A percentile compares a stretch with the other conserved stretches of the same genome.
Conservation (phyloP, 2,113 vertebrate genomes). For the Callipepla squamata region DNA sequence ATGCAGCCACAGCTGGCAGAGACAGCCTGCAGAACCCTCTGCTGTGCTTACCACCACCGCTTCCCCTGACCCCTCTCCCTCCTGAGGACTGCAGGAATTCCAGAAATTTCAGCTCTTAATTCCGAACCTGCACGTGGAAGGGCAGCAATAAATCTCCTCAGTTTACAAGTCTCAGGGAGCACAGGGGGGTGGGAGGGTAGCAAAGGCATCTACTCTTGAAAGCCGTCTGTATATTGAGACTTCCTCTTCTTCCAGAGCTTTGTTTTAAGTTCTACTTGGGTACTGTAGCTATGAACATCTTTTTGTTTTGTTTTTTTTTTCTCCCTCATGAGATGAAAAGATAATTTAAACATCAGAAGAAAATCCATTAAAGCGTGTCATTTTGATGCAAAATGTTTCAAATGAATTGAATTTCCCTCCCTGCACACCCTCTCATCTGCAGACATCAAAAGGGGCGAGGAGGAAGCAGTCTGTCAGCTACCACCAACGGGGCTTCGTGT, state of each 20-base stretch:
- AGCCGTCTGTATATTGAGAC: background rate
- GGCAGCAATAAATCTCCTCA: slow-evolving; percentile 53
- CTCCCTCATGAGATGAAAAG: slow-evolving; percentile 17
- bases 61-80: slow-evolving; percentile 28
- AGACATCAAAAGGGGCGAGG: slow-evolving; percentile 58
- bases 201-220: background rate
- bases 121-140: slow-evolving; percentile 12
- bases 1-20: background rate
- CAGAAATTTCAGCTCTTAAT: slow-evolving; percentile 68
- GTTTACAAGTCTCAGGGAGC: slow-evolving; percentile 34
- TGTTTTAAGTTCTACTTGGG: slow-evolving; percentile 43
- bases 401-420: slow-evolving; percentile 51
- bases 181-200: background rate
- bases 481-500: slow-evolving; percentile 6
- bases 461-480: slow-evolving; percentile 48
- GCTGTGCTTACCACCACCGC: background rate
- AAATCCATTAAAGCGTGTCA: slow-evolving; percentile 63
- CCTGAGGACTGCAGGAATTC: slow-evolving; percentile 62
- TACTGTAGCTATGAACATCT: slow-evolving; percentile 43
- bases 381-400: slow-evolving; percentile 70
- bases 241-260: slow-evolving; percentile 27
- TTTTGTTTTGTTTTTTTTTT: background rate
- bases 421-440: background rate
- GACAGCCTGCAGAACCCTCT: background rate
- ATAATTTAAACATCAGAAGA: slow-evolving; percentile 63